phyloP scores from a whole-genome alignment of 2,888 invertebrate genomes.

The Eristalis intricaria region DNA sequence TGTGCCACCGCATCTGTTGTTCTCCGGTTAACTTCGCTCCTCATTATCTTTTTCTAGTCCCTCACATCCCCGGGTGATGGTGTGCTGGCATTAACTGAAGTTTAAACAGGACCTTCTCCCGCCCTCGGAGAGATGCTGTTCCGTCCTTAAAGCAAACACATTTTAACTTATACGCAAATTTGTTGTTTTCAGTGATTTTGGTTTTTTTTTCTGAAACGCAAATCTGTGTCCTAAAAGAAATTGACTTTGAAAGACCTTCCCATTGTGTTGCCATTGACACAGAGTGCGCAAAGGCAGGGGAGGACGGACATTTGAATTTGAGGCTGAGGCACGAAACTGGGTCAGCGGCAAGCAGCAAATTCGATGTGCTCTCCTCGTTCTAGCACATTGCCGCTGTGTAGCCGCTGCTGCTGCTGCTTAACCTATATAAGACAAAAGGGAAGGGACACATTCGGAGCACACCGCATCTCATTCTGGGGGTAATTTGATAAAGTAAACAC shows the following conservation, averaged over 20 bases:
- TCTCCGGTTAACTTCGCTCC: conserved; percentile 24
- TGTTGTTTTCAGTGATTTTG: neutral
- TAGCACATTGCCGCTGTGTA: conserved; percentile 14
- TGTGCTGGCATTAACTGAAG: conserved; percentile 35
- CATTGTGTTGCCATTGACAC: conserved; percentile 70
- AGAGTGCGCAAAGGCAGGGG: conserved; percentile 54
- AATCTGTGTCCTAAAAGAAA: conserved; percentile 56
- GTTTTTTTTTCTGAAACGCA: neutral
- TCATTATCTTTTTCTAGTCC: conserved; percentile 44
- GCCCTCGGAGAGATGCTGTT: neutral
- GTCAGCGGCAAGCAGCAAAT: conserved; percentile 49
- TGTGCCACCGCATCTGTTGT: conserved; percentile 32
- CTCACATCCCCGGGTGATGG: conserved; percentile 46
- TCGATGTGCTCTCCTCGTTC: conserved; percentile 50
- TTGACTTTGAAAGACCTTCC: conserved; percentile 67
- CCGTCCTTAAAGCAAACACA: conserved; percentile 27
- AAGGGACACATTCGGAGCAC: conserved; percentile 14
- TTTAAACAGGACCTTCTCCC: conserved; percentile 29
- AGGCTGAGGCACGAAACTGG: conserved; percentile 60
- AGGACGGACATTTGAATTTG: conserved; percentile 36
- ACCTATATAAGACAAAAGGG: conserved; percentile 27
- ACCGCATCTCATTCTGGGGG: conserved; percentile 25
- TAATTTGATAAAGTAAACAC: conserved; percentile 67
- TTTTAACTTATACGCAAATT: conserved; percentile 3
- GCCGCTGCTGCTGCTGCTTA: conserved; percentile 38